Evolutionary conservation across 2,113 vertebrate genomes (phyloP).

Genomic region (Oryzias woworae): DNA sequence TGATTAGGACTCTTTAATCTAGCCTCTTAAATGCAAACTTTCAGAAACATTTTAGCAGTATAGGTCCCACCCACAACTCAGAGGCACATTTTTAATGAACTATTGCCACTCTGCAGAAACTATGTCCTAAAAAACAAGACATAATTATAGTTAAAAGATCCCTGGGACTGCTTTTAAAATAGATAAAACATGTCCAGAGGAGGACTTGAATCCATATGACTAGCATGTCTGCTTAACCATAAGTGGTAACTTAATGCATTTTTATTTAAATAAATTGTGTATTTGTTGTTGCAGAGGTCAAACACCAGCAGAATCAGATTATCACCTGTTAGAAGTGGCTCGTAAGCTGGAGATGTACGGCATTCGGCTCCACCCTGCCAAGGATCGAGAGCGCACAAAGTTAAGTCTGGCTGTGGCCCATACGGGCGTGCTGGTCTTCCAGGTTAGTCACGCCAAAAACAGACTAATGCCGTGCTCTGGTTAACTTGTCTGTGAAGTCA

Average conservation of each 20-base stretch:
- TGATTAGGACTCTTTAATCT: slow-evolving; percentile 1
- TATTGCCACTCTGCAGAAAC: too few relatives aligned
- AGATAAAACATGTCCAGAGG: too few relatives aligned
- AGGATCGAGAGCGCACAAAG: slow-evolving; percentile 93
- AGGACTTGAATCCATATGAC: too few relatives aligned
- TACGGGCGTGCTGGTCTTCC: slow-evolving; percentile 94
- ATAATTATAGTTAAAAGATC: too few relatives aligned
- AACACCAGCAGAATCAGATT: slow-evolving; percentile 95
- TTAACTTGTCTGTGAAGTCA: neutral
- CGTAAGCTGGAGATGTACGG: slow-evolving; percentile 95
- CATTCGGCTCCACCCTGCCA: slow-evolving; percentile 90
- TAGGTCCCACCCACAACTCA: too few relatives aligned
- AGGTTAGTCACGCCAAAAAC: slow-evolving; percentile 76
- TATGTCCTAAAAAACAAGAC: too few relatives aligned
- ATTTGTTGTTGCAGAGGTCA: slow-evolving; percentile 82
- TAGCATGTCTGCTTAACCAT: too few relatives aligned
- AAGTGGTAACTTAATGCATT: too few relatives aligned
- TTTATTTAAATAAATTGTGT: neutral
- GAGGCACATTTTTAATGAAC: too few relatives aligned
- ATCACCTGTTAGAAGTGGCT: slow-evolving; percentile 92
- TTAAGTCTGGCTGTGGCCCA: slow-evolving; percentile 93
- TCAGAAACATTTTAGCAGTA: neutral
- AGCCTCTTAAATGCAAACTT: neutral
- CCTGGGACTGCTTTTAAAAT: too few relatives aligned
- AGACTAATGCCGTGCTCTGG: neutral